Percentiles rank a stretch among this genome's conserved stretches.
phyloP scores from a whole-genome alignment of 2,797 vertebrate species.

The Pseudochaenichthys georgianus region DNA sequence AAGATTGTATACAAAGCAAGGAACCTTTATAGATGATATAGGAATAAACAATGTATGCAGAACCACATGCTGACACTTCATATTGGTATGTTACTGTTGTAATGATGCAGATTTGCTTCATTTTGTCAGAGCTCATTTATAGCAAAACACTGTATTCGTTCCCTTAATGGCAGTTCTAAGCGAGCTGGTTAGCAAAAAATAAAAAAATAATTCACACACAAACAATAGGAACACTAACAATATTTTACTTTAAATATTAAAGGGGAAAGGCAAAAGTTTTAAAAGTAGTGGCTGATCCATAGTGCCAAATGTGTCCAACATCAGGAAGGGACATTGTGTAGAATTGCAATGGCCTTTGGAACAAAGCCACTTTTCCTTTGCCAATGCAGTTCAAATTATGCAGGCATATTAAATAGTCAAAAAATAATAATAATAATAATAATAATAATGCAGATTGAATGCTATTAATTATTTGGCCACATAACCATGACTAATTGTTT shows the following conservation, averaged over 20 bases:
- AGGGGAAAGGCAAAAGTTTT: neutral
- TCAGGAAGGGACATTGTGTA: neutral
- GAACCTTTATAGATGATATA: neutral
- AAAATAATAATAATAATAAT: neutral
- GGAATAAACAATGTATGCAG: neutral
- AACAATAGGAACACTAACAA: neutral
- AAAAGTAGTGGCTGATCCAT: neutral
- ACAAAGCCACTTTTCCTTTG: neutral
- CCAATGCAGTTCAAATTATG: neutral
- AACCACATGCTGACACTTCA: slow-evolving; percentile 2
- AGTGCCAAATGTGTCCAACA: neutral
- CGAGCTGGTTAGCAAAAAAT: neutral
- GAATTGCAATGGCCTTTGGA: neutral
- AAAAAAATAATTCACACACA: neutral
- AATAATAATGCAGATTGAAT: no score
- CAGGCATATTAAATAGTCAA: neutral
- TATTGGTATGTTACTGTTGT: neutral
- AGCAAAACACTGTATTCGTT: neutral
- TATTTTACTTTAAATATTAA: neutral
- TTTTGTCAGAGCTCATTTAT: neutral
- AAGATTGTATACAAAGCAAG: neutral
- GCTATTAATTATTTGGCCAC: neutral
- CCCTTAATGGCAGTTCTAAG: neutral
- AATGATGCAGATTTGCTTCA: neutral
- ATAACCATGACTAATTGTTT: neutral